These are phyloP conservation scores for Bambusicola thoracicus DNA, from an alignment of 2,113 vertebrate genomes.

Conservation along the genomic window DNA sequence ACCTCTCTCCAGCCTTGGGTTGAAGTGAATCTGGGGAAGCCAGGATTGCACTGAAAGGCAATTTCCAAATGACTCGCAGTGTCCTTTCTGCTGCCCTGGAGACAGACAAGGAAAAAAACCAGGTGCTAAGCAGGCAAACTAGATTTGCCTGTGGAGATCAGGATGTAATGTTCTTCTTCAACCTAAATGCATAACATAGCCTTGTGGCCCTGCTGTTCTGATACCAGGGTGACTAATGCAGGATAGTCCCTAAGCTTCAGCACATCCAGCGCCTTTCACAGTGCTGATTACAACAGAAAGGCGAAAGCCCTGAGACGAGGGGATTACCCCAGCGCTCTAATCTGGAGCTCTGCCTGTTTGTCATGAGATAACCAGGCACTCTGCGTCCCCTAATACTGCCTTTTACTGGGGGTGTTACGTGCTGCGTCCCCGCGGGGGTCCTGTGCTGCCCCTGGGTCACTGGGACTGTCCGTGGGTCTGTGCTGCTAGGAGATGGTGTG, in stretches of 20 bases:
- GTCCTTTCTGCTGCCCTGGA: not conserved
- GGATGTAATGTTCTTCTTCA: constrained; percentile 20
- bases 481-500: not conserved
- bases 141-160: not conserved
- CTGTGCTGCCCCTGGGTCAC: not conserved
- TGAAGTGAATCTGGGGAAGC: not conserved
- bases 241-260: constrained; percentile 45
- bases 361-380: not conserved
- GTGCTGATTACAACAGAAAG: constrained; percentile 30
- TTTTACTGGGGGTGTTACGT: not conserved
- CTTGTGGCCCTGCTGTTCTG: not conserved
- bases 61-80: not conserved
- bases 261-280: not conserved
- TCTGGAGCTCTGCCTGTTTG: constrained; percentile 11
- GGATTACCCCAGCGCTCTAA: constrained; percentile 33
- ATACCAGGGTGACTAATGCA: constrained; percentile 28
- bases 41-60: not conserved
- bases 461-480: accelerated
- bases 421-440: accelerated
- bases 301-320: constrained; percentile 17
- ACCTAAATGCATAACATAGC: not conserved
- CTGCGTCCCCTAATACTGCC: not conserved
- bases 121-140: not conserved
- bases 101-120: not conserved
- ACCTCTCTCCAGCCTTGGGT: not conserved